Evolutionary conservation across 2,888 invertebrate genomes (phyloP).

Genomic region (Iselma pallidipennis): DNA sequence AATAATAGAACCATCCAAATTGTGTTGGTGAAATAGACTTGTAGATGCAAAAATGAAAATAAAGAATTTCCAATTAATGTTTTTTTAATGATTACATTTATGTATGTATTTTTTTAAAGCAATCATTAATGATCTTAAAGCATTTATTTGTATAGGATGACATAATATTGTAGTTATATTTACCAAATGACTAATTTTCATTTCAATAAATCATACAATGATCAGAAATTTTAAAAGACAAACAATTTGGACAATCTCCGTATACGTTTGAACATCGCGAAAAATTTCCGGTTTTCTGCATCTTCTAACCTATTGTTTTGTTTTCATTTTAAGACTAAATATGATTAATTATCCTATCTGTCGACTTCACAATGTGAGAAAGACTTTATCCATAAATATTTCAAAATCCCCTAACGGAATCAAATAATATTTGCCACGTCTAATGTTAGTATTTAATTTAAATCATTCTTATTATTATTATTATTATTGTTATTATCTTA

Average conservation of each 20-base stretch:
- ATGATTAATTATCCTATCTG: slow-evolving; percentile 21
- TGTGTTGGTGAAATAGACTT: too few relatives aligned
- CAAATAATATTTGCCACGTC: slow-evolving; percentile 21
- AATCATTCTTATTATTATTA: slow-evolving; percentile 8
- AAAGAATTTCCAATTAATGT: too few relatives aligned
- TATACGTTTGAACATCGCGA: slow-evolving; percentile 5
- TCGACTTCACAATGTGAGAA: slow-evolving; percentile 24
- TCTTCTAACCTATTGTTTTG: slow-evolving; percentile 21
- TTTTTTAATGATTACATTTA: neutral
- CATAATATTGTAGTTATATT: neutral
- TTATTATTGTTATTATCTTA: neutral
- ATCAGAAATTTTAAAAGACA: too few relatives aligned
- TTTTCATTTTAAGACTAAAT: slow-evolving; percentile 14
- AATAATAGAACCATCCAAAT: too few relatives aligned
- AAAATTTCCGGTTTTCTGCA: slow-evolving; percentile 23
- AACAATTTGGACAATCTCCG: neutral
- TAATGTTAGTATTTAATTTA: slow-evolving; percentile 26
- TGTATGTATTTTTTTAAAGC: neutral
- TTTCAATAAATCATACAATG: neutral
- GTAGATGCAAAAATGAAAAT: too few relatives aligned
- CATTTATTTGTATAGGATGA: neutral
- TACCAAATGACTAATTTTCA: neutral
- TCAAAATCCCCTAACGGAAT: slow-evolving; percentile 3
- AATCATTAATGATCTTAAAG: neutral
- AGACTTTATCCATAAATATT: slow-evolving; percentile 24